phyloP scores from a whole-genome alignment of 2,888 invertebrate genomes.

The Octonoba sinensis region DNA sequence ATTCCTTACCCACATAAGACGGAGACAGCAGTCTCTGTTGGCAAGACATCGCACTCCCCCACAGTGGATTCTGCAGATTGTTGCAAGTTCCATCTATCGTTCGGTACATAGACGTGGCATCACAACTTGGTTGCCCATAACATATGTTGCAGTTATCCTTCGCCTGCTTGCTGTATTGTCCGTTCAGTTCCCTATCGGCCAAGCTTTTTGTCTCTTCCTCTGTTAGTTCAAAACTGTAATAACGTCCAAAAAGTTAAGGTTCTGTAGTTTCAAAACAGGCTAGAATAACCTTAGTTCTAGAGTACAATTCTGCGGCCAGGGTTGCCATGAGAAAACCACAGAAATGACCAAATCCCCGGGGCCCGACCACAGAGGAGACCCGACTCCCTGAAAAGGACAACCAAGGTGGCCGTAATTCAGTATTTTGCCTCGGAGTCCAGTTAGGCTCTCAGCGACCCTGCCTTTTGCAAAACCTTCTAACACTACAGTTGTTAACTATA shows the following conservation, averaged over 20 bases:
- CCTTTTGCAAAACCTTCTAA: too few species aligned
- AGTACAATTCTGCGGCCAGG: too few species aligned
- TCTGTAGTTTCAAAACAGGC: too few species aligned
- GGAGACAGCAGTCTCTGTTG: conserved; percentile 9
- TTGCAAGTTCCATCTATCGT: conserved; percentile 64
- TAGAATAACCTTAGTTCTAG: too few species aligned
- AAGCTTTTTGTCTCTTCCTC: neutral
- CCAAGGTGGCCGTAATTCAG: too few species aligned
- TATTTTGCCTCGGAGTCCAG: too few species aligned
- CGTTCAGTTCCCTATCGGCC: neutral
- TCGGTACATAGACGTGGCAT: conserved; percentile 32
- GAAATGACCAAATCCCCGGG: too few species aligned
- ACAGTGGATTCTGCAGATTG: conserved; percentile 59
- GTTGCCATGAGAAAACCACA: too few species aligned
- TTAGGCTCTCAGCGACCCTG: too few species aligned
- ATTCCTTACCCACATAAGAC: neutral
- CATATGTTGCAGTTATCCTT: neutral
- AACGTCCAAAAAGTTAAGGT: neutral
- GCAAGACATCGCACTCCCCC: conserved; percentile 54
- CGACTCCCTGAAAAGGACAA: too few species aligned
- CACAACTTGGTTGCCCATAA: neutral
- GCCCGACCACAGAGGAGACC: too few species aligned
- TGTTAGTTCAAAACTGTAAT: conserved; percentile 18
- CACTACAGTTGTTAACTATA: too few species aligned
- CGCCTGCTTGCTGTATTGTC: neutral